Evolutionary conservation across 2,888 invertebrate species (phyloP).

Genomic region (Proisotoma minuta): DNA sequence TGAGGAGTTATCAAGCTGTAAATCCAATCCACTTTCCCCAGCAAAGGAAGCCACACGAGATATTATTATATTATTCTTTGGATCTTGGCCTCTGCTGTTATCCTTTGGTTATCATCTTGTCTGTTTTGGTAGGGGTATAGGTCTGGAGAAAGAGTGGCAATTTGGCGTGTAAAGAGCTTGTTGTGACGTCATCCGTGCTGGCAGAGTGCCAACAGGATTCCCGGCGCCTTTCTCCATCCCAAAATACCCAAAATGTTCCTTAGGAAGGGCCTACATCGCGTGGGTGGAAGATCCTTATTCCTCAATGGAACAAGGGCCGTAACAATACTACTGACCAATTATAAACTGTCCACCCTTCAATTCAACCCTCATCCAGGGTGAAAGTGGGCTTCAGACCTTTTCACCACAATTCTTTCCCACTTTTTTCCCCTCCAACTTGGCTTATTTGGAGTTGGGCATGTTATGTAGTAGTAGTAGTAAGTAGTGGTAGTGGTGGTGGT

Average conservation of each 20-base stretch:
- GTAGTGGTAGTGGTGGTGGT: too few species aligned
- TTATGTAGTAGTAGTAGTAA: too few species aligned
- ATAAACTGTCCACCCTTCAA: not conserved
- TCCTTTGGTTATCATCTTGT: not conserved
- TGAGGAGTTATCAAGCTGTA: too few species aligned
- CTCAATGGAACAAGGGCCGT: conserved; percentile 6
- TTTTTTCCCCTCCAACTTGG: not conserved
- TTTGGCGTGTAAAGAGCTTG: conserved; percentile 15
- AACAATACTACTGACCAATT: too few species aligned
- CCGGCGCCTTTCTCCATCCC: conserved; percentile 43
- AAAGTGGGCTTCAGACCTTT: too few species aligned
- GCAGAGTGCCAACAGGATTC: conserved; percentile 44
- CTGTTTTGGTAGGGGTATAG: not conserved
- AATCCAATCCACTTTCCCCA: too few species aligned
- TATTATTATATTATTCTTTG: too few species aligned
- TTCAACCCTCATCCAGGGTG: not conserved
- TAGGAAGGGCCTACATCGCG: not conserved
- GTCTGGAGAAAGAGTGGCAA: conserved; percentile 9
- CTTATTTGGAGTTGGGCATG: not conserved
- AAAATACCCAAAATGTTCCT: conserved; percentile 28
- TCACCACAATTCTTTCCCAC: too few species aligned
- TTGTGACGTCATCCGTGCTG: conserved; percentile 40
- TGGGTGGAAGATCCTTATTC: conserved; percentile 5
- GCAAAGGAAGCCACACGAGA: too few species aligned
- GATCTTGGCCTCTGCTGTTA: not conserved